Conservation (phyloP, 2,113 vertebrate genomes). For the Antennarius striatus region DNA sequence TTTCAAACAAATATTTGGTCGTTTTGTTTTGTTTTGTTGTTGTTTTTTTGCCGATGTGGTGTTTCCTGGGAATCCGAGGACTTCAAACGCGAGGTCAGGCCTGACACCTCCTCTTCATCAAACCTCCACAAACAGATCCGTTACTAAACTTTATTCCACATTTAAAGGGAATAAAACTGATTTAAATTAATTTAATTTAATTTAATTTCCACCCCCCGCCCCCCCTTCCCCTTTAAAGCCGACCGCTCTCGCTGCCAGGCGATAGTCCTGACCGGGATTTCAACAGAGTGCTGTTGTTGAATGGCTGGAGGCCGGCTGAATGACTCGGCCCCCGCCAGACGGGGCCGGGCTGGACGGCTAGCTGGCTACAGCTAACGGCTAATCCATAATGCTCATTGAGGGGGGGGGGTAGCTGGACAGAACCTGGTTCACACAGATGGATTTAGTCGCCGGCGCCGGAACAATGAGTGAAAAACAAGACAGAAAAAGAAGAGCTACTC, state of each 20-base stretch:
- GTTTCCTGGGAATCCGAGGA: too few species aligned
- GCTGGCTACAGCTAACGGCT: conserved; percentile 53
- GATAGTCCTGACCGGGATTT: conserved; percentile 62
- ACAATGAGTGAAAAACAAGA: conserved; percentile 1
- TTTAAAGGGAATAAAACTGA: conserved; percentile 1
- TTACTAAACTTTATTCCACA: not conserved
- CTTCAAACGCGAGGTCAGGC: too few species aligned
- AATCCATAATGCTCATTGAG: conserved; percentile 38
- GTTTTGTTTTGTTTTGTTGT: too few species aligned
- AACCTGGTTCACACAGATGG: conserved; percentile 32
- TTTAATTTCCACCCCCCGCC: too few species aligned
- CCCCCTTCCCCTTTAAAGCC: conserved; percentile 43
- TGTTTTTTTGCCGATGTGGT: too few species aligned
- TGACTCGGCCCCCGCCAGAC: conserved; percentile 12
- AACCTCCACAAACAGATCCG: too few species aligned
- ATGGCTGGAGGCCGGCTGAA: conserved; percentile 44
- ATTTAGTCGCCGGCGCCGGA: conserved; percentile 25
- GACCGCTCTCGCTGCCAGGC: conserved; percentile 32
- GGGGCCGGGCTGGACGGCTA: conserved; percentile 13
- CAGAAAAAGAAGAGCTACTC: not conserved
- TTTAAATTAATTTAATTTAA: too few species aligned
- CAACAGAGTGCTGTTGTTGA: conserved; percentile 65
- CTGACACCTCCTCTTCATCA: too few species aligned
- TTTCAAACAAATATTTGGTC: too few species aligned
- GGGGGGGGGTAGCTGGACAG: not conserved